Conservation (phyloP, 2,113 vertebrate species). For the Rynchops niger region DNA sequence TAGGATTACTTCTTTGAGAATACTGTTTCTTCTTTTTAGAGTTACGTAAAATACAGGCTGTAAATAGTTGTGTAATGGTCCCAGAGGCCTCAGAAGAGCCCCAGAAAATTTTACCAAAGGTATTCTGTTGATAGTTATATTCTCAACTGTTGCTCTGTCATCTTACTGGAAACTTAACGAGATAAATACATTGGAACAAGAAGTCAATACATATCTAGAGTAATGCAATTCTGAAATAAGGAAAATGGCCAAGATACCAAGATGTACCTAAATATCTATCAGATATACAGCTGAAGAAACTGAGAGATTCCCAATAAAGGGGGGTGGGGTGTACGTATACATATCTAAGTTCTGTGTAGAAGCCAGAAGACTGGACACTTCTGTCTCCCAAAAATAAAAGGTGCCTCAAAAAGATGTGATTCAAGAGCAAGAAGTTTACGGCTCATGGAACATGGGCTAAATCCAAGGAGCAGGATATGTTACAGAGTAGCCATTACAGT, state of each 20-base stretch:
- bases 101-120: not conserved
- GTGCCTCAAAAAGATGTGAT: not conserved
- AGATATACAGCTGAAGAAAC: not conserved
- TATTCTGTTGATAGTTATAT: not conserved
- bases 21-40: not conserved
- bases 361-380: not conserved
- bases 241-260: not conserved
- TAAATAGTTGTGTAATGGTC: not conserved
- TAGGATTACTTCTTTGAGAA: not conserved
- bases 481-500: not conserved
- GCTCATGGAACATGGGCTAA: not conserved
- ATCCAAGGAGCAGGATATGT: not conserved
- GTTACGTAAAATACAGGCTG: not conserved
- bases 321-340: accelerated
- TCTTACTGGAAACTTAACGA: not conserved
- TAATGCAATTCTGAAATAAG: not conserved
- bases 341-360: not conserved
- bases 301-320: not conserved
- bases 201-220: not conserved
- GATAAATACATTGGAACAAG: not conserved
- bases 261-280: not conserved
- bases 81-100: not conserved
- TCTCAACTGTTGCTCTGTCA: not conserved
- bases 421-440: not conserved
- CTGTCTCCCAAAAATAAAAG: not conserved